These are phyloP conservation scores for Gallinago paraguaiae DNA, from an alignment of 2,113 vertebrate species.

Conservation along the genomic window DNA sequence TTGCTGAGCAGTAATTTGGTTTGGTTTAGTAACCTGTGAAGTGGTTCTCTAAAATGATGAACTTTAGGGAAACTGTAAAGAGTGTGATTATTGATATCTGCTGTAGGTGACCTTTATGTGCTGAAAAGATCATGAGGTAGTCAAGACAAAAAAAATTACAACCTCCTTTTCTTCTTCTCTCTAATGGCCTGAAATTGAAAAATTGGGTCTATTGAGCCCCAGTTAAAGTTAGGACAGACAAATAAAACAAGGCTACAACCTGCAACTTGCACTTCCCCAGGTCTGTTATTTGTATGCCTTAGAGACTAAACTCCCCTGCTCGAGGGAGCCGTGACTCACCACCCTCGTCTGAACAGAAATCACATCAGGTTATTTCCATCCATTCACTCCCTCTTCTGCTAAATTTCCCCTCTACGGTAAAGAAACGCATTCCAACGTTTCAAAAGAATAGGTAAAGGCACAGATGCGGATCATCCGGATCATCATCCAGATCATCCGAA, in stretches of 20 bases:
- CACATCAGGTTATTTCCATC: not conserved
- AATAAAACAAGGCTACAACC: conserved; percentile 49
- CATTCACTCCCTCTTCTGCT: conserved; percentile 6
- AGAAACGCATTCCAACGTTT: not conserved
- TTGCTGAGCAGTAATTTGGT: conserved; percentile 60
- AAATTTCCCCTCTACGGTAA: not conserved
- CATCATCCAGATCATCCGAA: not conserved
- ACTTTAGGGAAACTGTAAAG: conserved; percentile 56
- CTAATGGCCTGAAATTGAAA: conserved; percentile 55
- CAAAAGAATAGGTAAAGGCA: not conserved
- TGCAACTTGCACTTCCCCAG: conserved; percentile 34
- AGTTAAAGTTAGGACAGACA: conserved; percentile 44
- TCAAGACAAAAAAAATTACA: conserved; percentile 60
- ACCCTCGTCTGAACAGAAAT: not conserved
- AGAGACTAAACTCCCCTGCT: conserved; percentile 24
- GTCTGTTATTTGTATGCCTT: conserved; percentile 54
- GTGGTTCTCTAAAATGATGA: conserved; percentile 63
- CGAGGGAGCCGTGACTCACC: not conserved
- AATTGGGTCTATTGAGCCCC: conserved; percentile 40
- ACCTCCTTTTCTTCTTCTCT: conserved; percentile 43
- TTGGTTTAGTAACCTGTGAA: conserved; percentile 67
- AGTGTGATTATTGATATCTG: conserved; percentile 56
- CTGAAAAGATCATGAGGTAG: conserved; percentile 62
- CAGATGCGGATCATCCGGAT: not conserved
- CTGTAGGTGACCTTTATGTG: conserved; percentile 64